Evolutionary conservation across 2,888 invertebrate genomes (phyloP), one percentile per base, ranked within the genome.

Genomic region (Polyploca ridens): DNA sequence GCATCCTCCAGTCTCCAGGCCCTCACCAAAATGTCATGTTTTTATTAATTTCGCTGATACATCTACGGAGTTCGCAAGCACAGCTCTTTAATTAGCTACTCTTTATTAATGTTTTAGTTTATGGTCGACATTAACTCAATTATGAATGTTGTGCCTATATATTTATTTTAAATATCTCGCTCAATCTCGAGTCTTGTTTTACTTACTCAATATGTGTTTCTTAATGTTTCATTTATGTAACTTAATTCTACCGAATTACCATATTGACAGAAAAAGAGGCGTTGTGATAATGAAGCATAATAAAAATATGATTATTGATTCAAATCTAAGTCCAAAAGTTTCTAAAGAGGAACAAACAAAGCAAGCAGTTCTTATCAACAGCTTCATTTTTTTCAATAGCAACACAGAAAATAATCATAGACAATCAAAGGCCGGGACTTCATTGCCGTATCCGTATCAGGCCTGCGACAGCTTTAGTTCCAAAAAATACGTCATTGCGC

Each of bases 1-100:
- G 86, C 83, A 84, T 85, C 86, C 85, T 86, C 54, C 54, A 54
- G 54, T 54, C 84, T 84, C 76, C 88, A 86, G 90, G 88, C 89
- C 84, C 86, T 88, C 87, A 82, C 90, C 89, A 85, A 93, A 93
- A 91, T 89, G 86, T 90, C 87, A 86, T 88, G 88, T 88, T 90
- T 87, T 89, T 89, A 88, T 89, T 88, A 86, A 85, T 83, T 80
- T 77, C 69, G 73, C 77, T 74, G 64, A 71, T 72, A 76, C 73
- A 64, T 67, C 58, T 62, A 33, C 63, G 62, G 63, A 54, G 54
- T 19, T 54, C 10, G 54, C 54, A 19, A 54, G 27, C 41, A 41
- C 3, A 41, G 41, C 44, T 19, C 41, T 41, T 41, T 61, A 61
- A 61, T 61, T 61, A 61, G 41, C 44, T 60, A 8, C 60, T 19